These are phyloP conservation scores for Lepidocyrtoides sp. DNA, from an alignment of 2,888 invertebrate genomes.

Conservation along the genomic window DNA sequence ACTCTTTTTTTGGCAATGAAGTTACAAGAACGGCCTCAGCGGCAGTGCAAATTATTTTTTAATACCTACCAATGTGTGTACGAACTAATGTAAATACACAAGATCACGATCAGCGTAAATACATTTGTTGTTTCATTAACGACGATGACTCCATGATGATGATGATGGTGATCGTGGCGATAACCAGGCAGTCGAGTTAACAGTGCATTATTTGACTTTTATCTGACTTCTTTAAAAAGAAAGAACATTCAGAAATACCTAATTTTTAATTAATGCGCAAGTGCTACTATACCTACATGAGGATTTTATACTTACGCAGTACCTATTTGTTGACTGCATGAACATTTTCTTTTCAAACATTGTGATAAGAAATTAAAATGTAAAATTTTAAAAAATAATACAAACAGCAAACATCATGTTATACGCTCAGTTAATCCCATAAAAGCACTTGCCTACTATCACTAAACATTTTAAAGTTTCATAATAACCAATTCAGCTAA, in stretches of 20 bases:
- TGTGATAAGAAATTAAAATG: not conserved
- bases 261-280: conserved; percentile 13
- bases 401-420: not conserved
- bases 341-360: not conserved
- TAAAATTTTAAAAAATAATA: not conserved
- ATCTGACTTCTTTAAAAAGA: not conserved
- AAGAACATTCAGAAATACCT: not conserved
- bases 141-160: not conserved
- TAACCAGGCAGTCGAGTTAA: not conserved
- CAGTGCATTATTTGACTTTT: not conserved
- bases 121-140: not conserved
- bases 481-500: not conserved
- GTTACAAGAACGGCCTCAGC: not conserved
- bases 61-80: not conserved
- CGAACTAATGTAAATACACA: not conserved
- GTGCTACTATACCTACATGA: not conserved
- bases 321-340: not conserved
- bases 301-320: not conserved
- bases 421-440: not conserved
- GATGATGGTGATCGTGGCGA: not conserved
- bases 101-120: conserved; percentile 30
- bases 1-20: conserved; percentile 55
- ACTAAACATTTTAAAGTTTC: not conserved
- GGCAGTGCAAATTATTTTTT: not conserved
- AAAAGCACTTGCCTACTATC: not conserved